phyloP scores from a whole-genome alignment of 2,797 vertebrate species.

The Semaprochilodus insignis region DNA sequence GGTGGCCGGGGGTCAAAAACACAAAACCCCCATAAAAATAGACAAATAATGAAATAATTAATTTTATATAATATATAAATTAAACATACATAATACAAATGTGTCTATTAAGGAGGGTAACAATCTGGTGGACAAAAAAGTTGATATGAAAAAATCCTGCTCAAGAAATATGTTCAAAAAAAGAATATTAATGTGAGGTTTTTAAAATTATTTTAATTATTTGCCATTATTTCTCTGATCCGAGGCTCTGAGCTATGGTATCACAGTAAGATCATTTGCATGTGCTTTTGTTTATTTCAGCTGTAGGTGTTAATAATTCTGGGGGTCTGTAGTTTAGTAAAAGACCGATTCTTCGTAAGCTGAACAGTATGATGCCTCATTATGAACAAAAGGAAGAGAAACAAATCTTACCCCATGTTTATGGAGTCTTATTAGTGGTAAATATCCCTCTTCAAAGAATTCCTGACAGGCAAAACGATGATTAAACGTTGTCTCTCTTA shows the following conservation, averaged over 20 bases:
- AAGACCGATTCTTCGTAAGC: not conserved
- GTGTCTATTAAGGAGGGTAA: too few species aligned
- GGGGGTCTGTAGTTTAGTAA: not conserved
- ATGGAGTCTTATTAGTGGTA: slow-evolving; percentile 55
- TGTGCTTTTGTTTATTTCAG: too few species aligned
- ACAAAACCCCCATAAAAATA: not conserved
- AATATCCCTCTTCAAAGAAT: slow-evolving; percentile 57
- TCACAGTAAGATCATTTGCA: not conserved
- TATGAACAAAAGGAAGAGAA: not conserved
- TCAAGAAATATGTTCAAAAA: too few species aligned
- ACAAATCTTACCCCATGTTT: slow-evolving; percentile 71
- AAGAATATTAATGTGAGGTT: too few species aligned
- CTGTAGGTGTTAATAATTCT: not conserved
- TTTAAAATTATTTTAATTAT: too few species aligned
- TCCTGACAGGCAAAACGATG: slow-evolving; percentile 57
- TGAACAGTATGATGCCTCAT: not conserved
- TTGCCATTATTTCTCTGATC: too few species aligned
- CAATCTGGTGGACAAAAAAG: too few species aligned
- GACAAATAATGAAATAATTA: not conserved
- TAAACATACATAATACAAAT: too few species aligned
- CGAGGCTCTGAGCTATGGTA: not conserved
- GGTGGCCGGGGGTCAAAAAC: too few species aligned
- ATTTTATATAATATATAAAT: too few species aligned
- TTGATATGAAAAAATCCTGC: too few species aligned
- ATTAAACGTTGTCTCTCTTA: not conserved